These are phyloP conservation scores for Sphaerodactylus townsendi DNA, from an alignment of 2,113 vertebrate species.

Conservation along the genomic window DNA sequence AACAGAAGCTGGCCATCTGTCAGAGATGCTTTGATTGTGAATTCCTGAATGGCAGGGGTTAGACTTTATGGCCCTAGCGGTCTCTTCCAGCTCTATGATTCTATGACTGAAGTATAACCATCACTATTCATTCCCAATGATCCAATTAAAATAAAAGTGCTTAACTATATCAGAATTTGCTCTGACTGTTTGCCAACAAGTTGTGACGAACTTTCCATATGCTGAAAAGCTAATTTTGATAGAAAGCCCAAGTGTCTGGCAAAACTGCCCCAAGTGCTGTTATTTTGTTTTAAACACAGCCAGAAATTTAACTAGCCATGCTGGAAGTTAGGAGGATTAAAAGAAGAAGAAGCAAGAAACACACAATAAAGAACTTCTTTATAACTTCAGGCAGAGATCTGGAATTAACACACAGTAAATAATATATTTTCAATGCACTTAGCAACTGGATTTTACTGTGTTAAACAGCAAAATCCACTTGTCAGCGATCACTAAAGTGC, in stretches of 20 bases:
- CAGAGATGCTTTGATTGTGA: too few species aligned
- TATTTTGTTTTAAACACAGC: background rate
- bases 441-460: too few species aligned
- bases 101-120: background rate
- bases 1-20: too few species aligned
- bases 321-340: background rate
- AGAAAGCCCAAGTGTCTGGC: background rate
- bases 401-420: background rate
- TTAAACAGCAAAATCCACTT: too few species aligned
- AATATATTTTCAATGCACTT: too few species aligned
- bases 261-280: background rate
- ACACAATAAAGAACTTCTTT: background rate
- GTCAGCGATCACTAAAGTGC: too few species aligned
- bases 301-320: background rate
- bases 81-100: too few species aligned
- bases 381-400: background rate
- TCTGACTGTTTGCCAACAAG: background rate
- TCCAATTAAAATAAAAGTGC: conserved; percentile 17
- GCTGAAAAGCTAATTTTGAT: conserved; percentile 3
- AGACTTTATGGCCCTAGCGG: too few species aligned
- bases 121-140: conserved; percentile 15
- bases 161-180: conserved; percentile 13
- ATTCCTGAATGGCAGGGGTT: too few species aligned
- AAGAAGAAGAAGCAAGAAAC: background rate
- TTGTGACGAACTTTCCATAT: background rate